Evolutionary conservation across 2,888 invertebrate genomes (phyloP), one percentile per base, ranked within the genome.

Genomic region (Phyllotreta cruciferae): DNA sequence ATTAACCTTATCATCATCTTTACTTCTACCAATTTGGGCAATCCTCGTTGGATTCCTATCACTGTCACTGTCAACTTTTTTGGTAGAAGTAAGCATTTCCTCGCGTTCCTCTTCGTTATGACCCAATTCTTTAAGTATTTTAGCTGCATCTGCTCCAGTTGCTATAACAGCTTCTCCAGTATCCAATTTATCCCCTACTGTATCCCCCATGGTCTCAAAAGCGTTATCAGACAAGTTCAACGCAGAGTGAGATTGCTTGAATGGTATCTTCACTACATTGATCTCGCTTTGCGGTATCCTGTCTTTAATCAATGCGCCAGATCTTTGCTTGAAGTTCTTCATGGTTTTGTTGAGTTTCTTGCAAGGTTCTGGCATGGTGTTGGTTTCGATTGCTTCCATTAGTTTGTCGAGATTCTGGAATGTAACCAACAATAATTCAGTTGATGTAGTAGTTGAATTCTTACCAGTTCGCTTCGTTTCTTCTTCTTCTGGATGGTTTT

Each of bases 181-280:
- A 74, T 82, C 81, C 11, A 82, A 50, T 1, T 75, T 77, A 70
- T 80, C 80, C 7, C 77, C 75, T 13, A 82, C 71, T 39, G 74
- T 70, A 72, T 82, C 83, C 4, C 82, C 82, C 73, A 81, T 74
- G 36, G 77, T 73, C 66, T 81, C 80, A 63, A 78, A 81, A 1
- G 79, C 80, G 35, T 70, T 74, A 66, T 83, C 83, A 4, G 82
- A 77, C 57, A 81, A 64, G 68, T 80, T 79, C 11, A 75, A 57
- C 2, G 74, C 64, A 37, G 73, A 65, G 57, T 74, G 75, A 6
- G 75, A 74, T 60, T 78, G 74, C 68, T 75, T 78, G 45, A 82
- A 66, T 6, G 79, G 79, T 42, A 77, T 73, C 62, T 75, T 74
- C 50, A 79, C 75, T 41, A 81, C 61, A 66, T 77, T 76, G 49